Conservation (phyloP, 2,797 vertebrate genomes). For the Rhadinocentrus ornatus region DNA sequence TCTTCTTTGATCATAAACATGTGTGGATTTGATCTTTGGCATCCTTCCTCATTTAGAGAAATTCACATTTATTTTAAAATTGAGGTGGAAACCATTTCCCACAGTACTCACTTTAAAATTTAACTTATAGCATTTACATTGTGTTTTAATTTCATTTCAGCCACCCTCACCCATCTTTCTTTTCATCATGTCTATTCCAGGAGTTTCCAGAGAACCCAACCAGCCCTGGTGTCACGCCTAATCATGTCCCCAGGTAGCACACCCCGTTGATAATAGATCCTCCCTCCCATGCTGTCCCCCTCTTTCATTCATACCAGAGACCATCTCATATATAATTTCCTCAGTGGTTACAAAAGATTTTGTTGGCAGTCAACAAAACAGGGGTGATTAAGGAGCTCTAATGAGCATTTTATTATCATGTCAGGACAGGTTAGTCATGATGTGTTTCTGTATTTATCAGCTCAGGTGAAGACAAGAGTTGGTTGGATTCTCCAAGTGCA, state of each 20-base stretch:
- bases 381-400: slow-evolving; percentile 43
- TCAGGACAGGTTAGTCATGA: slow-evolving; percentile 38
- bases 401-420: slow-evolving; percentile 37
- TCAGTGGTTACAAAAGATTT: slow-evolving; percentile 63
- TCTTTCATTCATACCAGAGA: slow-evolving; percentile 77
- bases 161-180: slow-evolving; percentile 86
- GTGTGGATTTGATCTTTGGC: slow-evolving; percentile 30
- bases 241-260: slow-evolving; percentile 90
- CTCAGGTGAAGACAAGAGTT: slow-evolving; percentile 56
- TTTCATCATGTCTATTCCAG: slow-evolving; percentile 90
- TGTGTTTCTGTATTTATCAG: slow-evolving; percentile 48
- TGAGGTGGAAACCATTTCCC: slow-evolving; percentile 6
- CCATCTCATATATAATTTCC: slow-evolving; percentile 78
- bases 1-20: slow-evolving; percentile 21
- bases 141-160: slow-evolving; percentile 81
- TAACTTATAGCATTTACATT: slow-evolving; percentile 76
- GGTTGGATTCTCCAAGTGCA: slow-evolving; percentile 69
- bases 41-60: slow-evolving; percentile 25
- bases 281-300: slow-evolving; percentile 81
- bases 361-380: slow-evolving; percentile 46
- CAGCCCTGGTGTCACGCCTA: slow-evolving; percentile 88
- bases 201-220: slow-evolving; percentile 87
- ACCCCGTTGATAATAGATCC: slow-evolving; percentile 82
- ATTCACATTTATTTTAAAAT: not conserved
- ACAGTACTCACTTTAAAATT: slow-evolving; percentile 31